phyloP scores from a whole-genome alignment of 2,113 vertebrate genomes.

The Chaetorhynchus papuensis region DNA sequence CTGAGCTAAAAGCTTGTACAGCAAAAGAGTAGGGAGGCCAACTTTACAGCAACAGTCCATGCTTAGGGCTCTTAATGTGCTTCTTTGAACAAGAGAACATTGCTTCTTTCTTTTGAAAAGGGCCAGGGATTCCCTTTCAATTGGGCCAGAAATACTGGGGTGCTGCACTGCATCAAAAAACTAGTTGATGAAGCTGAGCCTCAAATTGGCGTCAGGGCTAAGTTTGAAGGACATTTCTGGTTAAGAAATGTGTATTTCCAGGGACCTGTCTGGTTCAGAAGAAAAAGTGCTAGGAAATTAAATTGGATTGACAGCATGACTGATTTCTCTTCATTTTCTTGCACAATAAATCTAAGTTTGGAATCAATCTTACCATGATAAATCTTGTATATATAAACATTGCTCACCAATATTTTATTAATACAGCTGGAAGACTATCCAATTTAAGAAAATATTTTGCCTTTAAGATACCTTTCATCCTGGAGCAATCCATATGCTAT shows the following conservation, averaged over 20 bases:
- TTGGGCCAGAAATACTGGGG: background rate
- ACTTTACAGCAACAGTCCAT: background rate
- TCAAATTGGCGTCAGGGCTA: background rate
- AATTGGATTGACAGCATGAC: constrained; percentile 4
- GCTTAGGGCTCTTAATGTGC: background rate
- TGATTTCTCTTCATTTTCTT: constrained; percentile 24
- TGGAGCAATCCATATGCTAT: background rate
- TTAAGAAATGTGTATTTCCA: background rate
- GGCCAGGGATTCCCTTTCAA: background rate
- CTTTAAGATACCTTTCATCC: background rate
- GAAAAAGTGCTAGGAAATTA: background rate
- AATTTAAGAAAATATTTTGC: constrained; percentile 33
- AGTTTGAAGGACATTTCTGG: background rate
- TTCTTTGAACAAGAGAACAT: background rate
- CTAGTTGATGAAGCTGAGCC: background rate
- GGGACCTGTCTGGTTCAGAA: background rate
- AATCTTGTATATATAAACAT: constrained; percentile 1
- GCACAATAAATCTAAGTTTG: background rate
- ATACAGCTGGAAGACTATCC: background rate
- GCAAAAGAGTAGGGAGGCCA: background rate
- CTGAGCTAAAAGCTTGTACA: background rate
- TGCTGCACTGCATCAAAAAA: background rate
- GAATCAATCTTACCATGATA: constrained; percentile 8
- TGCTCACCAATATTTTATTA: constrained; percentile 26
- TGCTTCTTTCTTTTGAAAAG: background rate